Evolutionary conservation across 2,797 vertebrate genomes (phyloP).

Genomic region (Philypnodon macrostomus): DNA sequence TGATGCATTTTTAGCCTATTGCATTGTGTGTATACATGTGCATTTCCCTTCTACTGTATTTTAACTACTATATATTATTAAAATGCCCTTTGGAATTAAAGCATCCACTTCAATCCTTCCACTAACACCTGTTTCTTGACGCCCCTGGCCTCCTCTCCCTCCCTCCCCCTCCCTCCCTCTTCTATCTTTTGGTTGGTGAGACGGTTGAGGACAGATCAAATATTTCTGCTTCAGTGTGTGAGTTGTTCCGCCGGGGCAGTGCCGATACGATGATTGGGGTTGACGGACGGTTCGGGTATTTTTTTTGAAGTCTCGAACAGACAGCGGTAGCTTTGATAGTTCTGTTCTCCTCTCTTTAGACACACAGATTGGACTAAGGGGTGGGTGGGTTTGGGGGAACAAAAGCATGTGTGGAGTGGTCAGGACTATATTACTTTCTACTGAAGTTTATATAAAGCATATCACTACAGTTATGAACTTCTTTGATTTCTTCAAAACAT

Average conservation of each 20-base stretch:
- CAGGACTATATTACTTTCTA: too few relatives aligned
- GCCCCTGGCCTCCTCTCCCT: conserved; percentile 30
- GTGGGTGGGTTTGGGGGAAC: too few relatives aligned
- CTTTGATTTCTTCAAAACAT: too few relatives aligned
- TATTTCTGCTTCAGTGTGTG: conserved; percentile 76
- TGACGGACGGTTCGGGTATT: conserved; percentile 71
- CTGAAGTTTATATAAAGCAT: too few relatives aligned
- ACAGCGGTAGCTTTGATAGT: conserved; percentile 80
- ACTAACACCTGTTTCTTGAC: conserved; percentile 30
- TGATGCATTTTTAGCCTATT: too few relatives aligned
- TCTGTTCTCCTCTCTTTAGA: too few relatives aligned
- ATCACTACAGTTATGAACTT: too few relatives aligned
- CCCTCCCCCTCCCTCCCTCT: conserved; percentile 25
- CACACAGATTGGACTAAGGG: conserved; percentile 12
- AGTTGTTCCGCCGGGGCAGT: conserved; percentile 67
- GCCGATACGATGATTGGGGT: conserved; percentile 75
- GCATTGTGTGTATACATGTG: too few relatives aligned
- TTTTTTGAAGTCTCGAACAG: conserved; percentile 79
- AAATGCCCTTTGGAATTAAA: conserved; percentile 16
- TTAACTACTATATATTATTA: too few relatives aligned
- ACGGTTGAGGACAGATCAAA: conserved; percentile 84
- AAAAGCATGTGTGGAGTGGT: too few relatives aligned
- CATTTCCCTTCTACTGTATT: too few relatives aligned
- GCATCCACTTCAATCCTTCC: conserved; percentile 13
- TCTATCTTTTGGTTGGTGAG: conserved; percentile 47